These are phyloP conservation scores for Epiblema foenella DNA, from an alignment of 2,888 invertebrate species.

Conservation along the genomic window DNA sequence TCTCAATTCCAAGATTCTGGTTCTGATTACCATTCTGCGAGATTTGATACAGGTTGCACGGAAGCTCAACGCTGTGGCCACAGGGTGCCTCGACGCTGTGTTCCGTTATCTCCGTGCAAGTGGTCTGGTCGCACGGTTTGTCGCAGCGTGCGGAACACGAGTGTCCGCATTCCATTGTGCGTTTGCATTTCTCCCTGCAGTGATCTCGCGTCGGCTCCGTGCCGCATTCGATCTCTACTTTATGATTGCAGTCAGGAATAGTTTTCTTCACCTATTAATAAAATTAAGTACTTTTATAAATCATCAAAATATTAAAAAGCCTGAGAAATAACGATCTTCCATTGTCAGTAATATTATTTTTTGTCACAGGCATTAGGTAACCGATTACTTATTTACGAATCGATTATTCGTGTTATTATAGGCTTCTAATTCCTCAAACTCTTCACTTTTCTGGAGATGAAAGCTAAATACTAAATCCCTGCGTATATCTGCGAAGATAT, in stretches of 20 bases:
- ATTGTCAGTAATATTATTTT: too few relatives aligned
- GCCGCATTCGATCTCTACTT: slow-evolving; percentile 69
- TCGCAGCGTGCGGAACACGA: slow-evolving; percentile 70
- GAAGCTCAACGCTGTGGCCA: slow-evolving; percentile 77
- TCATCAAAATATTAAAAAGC: too few relatives aligned
- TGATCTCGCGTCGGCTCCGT: slow-evolving; percentile 55
- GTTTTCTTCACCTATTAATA: slow-evolving; percentile 70
- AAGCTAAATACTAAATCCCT: too few relatives aligned
- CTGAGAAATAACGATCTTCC: too few relatives aligned
- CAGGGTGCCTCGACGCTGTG: slow-evolving; percentile 67
- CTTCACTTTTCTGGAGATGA: too few relatives aligned
- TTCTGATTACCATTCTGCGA: slow-evolving; percentile 24
- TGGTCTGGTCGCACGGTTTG: slow-evolving; percentile 60
- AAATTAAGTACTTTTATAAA: too few relatives aligned
- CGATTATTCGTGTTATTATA: too few relatives aligned
- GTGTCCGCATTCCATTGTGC: slow-evolving; percentile 79
- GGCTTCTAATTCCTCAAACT: too few relatives aligned
- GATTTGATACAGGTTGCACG: slow-evolving; percentile 60
- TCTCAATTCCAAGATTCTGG: not conserved
- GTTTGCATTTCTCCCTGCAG: slow-evolving; percentile 77
- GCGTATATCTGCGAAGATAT: too few relatives aligned
- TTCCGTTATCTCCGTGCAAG: slow-evolving; percentile 63
- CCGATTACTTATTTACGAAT: too few relatives aligned
- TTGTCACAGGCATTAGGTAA: too few relatives aligned
- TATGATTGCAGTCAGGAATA: slow-evolving; percentile 74